Conservation (phyloP, 2,113 vertebrate genomes). For the Podiceps cristatus region DNA sequence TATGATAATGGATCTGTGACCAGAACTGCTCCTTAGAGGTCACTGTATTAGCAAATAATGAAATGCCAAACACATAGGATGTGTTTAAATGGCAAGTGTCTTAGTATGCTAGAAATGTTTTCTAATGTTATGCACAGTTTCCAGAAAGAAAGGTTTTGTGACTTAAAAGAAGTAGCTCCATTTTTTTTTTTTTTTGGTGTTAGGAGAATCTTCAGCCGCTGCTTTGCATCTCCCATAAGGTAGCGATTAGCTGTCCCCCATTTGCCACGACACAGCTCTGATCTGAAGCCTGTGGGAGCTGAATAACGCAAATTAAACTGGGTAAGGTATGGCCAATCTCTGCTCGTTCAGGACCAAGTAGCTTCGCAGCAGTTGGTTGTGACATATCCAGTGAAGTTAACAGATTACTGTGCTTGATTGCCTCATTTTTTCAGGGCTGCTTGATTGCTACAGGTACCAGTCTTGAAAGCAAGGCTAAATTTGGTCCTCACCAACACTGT, state of each 20-base stretch:
- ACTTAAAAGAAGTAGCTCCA: neutral
- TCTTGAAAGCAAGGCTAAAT: neutral
- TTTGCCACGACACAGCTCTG: neutral
- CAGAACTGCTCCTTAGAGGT: neutral
- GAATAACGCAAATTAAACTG: neutral
- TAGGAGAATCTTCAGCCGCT: accelerated
- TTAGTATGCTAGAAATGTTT: neutral
- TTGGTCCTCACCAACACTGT: accelerated
- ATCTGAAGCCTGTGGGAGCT: accelerated
- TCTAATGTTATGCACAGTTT: neutral
- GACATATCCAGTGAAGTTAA: neutral
- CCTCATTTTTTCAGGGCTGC: neutral
- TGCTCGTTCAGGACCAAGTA: accelerated
- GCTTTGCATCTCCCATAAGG: accelerated
- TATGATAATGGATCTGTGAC: neutral
- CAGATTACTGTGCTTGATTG: neutral
- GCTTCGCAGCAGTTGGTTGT: neutral
- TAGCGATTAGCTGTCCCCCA: accelerated
- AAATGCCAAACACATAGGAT: neutral
- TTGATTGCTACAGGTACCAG: neutral
- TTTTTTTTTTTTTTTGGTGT: too few relatives aligned
- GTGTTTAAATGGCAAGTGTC: neutral
- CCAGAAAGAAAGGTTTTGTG: neutral
- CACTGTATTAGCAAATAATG: neutral
- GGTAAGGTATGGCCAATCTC: neutral